Conservation (phyloP, 2,797 vertebrate species). For the Alectoris magna region DNA sequence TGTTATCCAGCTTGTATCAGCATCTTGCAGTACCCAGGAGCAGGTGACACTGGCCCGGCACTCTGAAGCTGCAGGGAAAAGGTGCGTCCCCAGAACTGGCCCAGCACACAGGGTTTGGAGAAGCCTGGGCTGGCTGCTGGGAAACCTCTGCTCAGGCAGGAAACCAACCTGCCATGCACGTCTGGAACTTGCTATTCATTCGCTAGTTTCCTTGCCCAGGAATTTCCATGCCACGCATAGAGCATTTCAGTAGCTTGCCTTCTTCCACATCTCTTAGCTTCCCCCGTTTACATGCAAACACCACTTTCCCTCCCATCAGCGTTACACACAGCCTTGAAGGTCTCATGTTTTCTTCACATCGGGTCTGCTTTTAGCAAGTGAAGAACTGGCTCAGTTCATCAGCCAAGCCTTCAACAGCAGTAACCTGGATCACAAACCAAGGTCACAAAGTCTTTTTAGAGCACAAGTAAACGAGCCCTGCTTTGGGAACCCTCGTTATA, state of each 20-base stretch:
- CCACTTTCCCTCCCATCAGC: not conserved
- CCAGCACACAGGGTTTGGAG: not conserved
- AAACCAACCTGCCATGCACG: not conserved
- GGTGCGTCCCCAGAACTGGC: not conserved
- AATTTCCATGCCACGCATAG: not conserved
- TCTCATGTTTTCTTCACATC: not conserved
- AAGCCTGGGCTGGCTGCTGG: not conserved
- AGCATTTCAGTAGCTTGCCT: not conserved
- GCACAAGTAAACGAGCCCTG: not conserved
- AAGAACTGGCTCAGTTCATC: not conserved
- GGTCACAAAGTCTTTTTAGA: constrained; percentile 5
- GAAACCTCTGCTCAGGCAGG: not conserved
- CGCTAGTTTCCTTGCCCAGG: not conserved
- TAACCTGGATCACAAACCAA: not conserved
- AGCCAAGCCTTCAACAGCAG: not conserved
- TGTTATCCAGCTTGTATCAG: constrained; percentile 72
- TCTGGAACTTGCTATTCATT: not conserved
- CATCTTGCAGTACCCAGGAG: constrained; percentile 59
- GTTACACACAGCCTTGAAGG: not conserved
- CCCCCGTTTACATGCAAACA: not conserved
- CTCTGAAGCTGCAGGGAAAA: not conserved
- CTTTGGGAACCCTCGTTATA: not conserved
- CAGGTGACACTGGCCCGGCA: constrained; percentile 42
- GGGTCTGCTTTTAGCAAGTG: not conserved
- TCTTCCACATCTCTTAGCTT: not conserved